phyloP scores from a whole-genome alignment of 2,113 vertebrate species.

The Istiophorus platypterus region DNA sequence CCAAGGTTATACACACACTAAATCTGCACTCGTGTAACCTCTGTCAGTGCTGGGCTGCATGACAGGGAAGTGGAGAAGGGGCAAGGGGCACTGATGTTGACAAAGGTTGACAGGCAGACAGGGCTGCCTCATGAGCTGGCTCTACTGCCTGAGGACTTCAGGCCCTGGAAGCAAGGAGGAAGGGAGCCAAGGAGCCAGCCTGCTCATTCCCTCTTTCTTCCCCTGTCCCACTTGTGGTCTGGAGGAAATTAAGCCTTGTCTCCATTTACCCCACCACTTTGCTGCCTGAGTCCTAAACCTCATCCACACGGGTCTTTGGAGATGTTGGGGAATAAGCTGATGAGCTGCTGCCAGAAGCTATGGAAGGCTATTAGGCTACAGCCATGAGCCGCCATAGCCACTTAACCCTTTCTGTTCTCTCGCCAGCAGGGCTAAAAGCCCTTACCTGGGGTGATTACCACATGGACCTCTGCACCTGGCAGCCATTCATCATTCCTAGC shows the following conservation, averaged over 20 bases:
- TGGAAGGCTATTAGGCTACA: conserved; percentile 21
- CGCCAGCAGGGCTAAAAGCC: conserved; percentile 40
- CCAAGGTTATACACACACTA: conserved; percentile 62
- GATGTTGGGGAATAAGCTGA: conserved; percentile 60
- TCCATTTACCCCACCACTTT: conserved; percentile 67
- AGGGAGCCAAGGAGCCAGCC: conserved; percentile 18
- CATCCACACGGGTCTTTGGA: conserved; percentile 49
- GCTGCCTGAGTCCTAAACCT: conserved; percentile 48
- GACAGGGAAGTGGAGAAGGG: conserved; percentile 27
- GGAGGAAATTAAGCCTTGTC: conserved; percentile 79
- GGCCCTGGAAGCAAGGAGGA: conserved; percentile 26
- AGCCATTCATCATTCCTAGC: conserved; percentile 75
- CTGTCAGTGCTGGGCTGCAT: conserved; percentile 40
- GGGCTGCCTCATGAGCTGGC: conserved; percentile 44
- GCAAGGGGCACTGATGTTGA: conserved; percentile 57
- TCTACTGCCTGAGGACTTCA: conserved; percentile 47
- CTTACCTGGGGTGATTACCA: conserved; percentile 64
- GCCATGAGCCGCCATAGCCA: conserved; percentile 45
- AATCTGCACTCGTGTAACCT: conserved; percentile 72
- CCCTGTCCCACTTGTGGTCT: conserved; percentile 57
- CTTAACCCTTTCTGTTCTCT: conserved; percentile 69
- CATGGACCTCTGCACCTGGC: conserved; percentile 68
- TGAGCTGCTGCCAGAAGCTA: conserved; percentile 69
- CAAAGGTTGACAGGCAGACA: conserved; percentile 65
- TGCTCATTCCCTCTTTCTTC: conserved; percentile 4